phyloP scores from a whole-genome alignment of 2,113 vertebrate species.

The Myotis lucifugus region DNA sequence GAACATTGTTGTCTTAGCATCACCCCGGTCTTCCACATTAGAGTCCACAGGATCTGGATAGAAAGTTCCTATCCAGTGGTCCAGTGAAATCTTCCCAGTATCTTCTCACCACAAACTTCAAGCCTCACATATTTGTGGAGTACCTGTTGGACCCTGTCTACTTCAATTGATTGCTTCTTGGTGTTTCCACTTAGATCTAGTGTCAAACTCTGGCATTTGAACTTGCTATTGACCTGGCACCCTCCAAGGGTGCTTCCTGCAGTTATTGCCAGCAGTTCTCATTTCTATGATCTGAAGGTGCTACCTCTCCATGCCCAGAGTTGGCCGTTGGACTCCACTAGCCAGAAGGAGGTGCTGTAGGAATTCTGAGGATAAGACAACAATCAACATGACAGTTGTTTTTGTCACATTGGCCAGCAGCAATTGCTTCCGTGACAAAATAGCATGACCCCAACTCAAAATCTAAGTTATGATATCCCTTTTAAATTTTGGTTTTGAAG shows the following conservation, averaged over 20 bases:
- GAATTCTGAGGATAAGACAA: neutral
- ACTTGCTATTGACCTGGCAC: neutral
- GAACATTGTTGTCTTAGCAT: neutral
- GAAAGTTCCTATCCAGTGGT: neutral
- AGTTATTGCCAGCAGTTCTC: neutral
- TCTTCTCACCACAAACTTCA: neutral
- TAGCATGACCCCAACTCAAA: neutral
- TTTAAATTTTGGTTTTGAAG: conserved; percentile 1
- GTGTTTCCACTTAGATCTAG: neutral
- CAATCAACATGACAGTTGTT: neutral
- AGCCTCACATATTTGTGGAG: neutral
- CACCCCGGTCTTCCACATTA: neutral
- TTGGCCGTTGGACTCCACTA: neutral
- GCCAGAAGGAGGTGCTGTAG: neutral
- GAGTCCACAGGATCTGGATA: neutral
- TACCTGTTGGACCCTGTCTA: neutral
- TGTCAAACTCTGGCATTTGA: neutral
- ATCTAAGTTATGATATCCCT: neutral
- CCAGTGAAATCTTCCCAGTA: neutral
- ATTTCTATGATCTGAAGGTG: neutral
- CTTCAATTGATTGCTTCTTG: neutral
- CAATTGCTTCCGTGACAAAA: neutral
- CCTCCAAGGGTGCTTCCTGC: neutral
- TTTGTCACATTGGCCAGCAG: neutral
- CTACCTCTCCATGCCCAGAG: neutral